A percentile compares a stretch with the other conserved stretches of the same genome.
These are phyloP conservation scores for Plestiodon gilberti DNA, from an alignment of 2,113 vertebrate species.

Conservation along the genomic window DNA sequence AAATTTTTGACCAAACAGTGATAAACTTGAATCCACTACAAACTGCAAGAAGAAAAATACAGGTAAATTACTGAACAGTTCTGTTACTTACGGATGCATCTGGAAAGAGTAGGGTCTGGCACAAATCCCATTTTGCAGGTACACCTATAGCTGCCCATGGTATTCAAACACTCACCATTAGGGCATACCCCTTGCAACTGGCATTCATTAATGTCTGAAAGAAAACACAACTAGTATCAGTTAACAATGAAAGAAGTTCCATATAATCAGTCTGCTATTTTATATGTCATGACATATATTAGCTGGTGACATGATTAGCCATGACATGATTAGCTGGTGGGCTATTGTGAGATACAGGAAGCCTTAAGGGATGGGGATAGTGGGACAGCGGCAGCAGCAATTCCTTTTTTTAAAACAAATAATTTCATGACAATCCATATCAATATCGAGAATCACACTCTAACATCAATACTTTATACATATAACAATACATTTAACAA, in stretches of 20 bases:
- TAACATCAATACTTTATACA: too few relatives aligned
- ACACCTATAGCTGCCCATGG: slow-evolving; percentile 93
- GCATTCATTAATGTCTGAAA: slow-evolving; percentile 94
- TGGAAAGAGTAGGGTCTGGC: slow-evolving; percentile 85
- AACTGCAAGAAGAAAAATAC: neutral
- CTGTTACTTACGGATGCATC: slow-evolving; percentile 89
- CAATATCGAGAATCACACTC: too few relatives aligned
- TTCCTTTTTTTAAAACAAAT: too few relatives aligned
- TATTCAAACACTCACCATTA: slow-evolving; percentile 95
- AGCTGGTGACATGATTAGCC: too few relatives aligned
- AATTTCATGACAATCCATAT: too few relatives aligned
- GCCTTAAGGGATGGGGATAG: too few relatives aligned
- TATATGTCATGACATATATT: neutral
- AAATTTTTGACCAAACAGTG: neutral
- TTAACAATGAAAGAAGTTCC: neutral
- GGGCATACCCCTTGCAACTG: slow-evolving; percentile 90
- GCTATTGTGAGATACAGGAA: too few relatives aligned
- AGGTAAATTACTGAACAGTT: neutral
- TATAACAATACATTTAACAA: too few relatives aligned
- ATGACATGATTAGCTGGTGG: too few relatives aligned
- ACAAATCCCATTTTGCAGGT: slow-evolving; percentile 90
- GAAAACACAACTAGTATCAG: slow-evolving; percentile 45
- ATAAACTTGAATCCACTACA: neutral
- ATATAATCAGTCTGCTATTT: neutral
- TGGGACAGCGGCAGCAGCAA: too few relatives aligned